Conservation (phyloP, 2,888 invertebrate genomes). For the Gibbula magus region DNA sequence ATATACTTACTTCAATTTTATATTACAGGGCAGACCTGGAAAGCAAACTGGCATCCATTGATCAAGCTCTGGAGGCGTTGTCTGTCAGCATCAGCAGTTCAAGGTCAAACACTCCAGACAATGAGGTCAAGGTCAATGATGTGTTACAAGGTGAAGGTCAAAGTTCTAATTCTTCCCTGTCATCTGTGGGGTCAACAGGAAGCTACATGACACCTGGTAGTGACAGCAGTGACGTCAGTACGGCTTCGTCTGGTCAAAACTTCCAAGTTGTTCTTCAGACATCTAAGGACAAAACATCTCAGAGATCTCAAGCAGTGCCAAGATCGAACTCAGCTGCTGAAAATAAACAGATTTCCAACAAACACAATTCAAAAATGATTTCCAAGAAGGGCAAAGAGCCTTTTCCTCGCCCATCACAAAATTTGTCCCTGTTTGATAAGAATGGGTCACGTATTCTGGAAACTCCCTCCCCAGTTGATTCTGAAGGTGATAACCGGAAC, state of each 20-base stretch:
- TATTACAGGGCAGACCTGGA: conserved; percentile 48
- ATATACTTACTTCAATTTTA: not conserved
- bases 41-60: conserved; percentile 47
- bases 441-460: not conserved
- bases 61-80: conserved; percentile 50
- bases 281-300: not conserved
- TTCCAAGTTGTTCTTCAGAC: not conserved
- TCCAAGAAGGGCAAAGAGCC: not conserved
- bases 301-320: too few relatives aligned
- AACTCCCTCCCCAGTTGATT: not conserved
- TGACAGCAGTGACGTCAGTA: not conserved
- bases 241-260: not conserved
- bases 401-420: not conserved
- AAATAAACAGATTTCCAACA: not conserved
- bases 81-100: conserved; percentile 44
- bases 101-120: conserved; percentile 51
- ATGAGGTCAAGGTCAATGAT: conserved; percentile 41
- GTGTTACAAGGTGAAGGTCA: conserved; percentile 36
- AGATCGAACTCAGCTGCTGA: not conserved
- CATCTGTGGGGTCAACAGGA: not conserved
- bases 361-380: not conserved
- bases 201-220: conserved; percentile 10
- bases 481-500: not conserved
- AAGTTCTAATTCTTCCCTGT: not conserved
- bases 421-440: not conserved